Percentiles rank a stretch among this genome's conserved stretches.
phyloP scores from a whole-genome alignment of 2,113 vertebrate genomes.

The Tricholaema leucomelas region DNA sequence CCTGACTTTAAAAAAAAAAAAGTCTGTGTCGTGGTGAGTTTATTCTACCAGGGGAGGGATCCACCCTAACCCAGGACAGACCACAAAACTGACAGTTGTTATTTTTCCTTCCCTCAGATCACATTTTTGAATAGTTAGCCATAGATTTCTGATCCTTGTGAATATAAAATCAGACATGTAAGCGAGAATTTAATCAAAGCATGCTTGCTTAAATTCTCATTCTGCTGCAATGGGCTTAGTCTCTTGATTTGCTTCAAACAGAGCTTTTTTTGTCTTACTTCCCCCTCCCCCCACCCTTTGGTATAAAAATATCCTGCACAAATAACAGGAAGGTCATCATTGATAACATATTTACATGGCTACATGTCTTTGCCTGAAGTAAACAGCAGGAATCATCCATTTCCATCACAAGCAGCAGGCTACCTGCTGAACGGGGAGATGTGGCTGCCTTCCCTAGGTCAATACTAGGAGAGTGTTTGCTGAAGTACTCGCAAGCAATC shows the following conservation, averaged over 20 bases:
- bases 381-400: background rate
- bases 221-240: background rate
- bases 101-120: conserved; percentile 43
- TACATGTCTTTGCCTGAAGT: background rate
- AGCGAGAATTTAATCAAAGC: conserved; percentile 49
- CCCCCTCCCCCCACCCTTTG: background rate
- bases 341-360: background rate
- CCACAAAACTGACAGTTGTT: background rate
- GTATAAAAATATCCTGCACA: background rate
- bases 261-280: background rate
- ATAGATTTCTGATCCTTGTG: conserved; percentile 28
- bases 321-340: conserved; percentile 21
- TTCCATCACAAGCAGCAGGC: background rate
- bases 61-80: too few species aligned
- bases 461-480: background rate
- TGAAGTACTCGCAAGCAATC: background rate
- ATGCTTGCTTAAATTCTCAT: conserved; percentile 47
- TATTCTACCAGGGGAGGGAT: too few species aligned
- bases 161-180: conserved; percentile 28
- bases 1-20: too few species aligned
- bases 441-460: background rate
- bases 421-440: background rate
- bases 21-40: too few species aligned
- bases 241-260: conserved; percentile 11
- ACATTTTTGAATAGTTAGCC: conserved; percentile 48